Conservation (phyloP, 2,888 invertebrate species). For the Leptinotarsa haldemani region DNA sequence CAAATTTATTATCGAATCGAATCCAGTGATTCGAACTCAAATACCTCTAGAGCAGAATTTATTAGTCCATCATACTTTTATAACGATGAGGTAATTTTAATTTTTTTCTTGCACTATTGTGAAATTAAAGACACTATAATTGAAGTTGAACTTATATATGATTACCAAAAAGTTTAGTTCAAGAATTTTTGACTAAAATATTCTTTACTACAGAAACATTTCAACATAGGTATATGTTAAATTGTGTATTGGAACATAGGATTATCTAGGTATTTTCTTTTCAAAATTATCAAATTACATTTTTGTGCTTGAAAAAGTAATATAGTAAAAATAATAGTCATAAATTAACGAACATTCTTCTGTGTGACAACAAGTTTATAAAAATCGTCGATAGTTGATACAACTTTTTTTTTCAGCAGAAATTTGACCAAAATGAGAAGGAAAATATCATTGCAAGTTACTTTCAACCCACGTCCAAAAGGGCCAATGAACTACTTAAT, state of each 20-base stretch:
- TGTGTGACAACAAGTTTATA: not conserved
- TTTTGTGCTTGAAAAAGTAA: no score
- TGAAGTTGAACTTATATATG: not conserved
- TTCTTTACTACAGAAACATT: no score
- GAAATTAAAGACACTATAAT: not conserved
- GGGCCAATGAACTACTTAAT: slow-evolving; percentile 72
- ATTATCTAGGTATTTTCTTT: no score
- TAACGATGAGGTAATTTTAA: slow-evolving; percentile 42
- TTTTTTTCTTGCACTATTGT: not conserved
- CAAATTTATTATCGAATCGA: slow-evolving; percentile 52
- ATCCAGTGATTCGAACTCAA: slow-evolving; percentile 51
- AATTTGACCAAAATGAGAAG: slow-evolving; percentile 49
- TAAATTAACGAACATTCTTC: not conserved
- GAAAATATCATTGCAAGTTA: slow-evolving; percentile 78
- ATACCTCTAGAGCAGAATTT: slow-evolving; percentile 38
- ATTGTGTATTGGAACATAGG: no score
- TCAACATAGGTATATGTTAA: no score
- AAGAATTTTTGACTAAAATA: no score
- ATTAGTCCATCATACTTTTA: slow-evolving; percentile 35
- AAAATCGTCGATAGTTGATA: not conserved
- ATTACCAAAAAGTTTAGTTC: no score
- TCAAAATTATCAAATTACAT: no score
- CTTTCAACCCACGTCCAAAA: slow-evolving; percentile 73
- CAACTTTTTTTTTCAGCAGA: slow-evolving; percentile 30
- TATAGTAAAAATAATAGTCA: no score